Evolutionary conservation across 2,113 vertebrate species (phyloP), one percentile per base, ranked within the genome.

Genomic region (Lethenteron camtschaticum): DNA sequence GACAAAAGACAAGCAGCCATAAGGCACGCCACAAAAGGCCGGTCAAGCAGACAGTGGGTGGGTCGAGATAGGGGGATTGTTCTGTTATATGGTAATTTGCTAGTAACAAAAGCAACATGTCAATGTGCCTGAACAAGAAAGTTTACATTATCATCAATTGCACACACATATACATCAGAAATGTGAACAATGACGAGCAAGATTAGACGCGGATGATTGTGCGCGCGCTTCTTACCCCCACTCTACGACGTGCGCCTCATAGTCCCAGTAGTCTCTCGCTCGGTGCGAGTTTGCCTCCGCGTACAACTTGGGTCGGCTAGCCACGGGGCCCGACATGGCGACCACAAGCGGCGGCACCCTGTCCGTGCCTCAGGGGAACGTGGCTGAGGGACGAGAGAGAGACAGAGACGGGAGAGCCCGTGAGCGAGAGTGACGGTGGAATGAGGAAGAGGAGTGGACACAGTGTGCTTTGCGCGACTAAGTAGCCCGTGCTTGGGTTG

Each of bases 241-340:
- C 81, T 83, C 89, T 78, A 90, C 87, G 80, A 89, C 82, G 72
- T 95, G 89, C 75, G 87, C 76, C 72, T 95, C 90, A 55, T 96
- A 96, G 83, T 96, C 90, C 91, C 90, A 95, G 81, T 94, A 95
- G 72, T 94, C 90, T 77, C 87, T 82, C 84, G 87, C 90, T 81
- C 89, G 88, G 81, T 88, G 82, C 78, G 86, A 89, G 86, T 96
- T 96, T 78, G 90, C 86, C 75, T 95, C 89, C 78, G 87, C 86
- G 83, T 95, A 96, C 73, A 94, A 89, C 82, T 88, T 86, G 81
- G 89, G 85, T 82, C 87, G 86, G 82, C 89, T 92, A 77, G 85
- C 85, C 78, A 86, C 86, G 77, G 88, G 85, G 80, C 88, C 89
- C 78, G 89, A 89, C 90, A 91, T 94, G 76, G 85, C 87, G 82